Evolutionary conservation across 2,888 invertebrate genomes (phyloP), one percentile per base, ranked within the genome.

Genomic region (Panopea generosa): DNA sequence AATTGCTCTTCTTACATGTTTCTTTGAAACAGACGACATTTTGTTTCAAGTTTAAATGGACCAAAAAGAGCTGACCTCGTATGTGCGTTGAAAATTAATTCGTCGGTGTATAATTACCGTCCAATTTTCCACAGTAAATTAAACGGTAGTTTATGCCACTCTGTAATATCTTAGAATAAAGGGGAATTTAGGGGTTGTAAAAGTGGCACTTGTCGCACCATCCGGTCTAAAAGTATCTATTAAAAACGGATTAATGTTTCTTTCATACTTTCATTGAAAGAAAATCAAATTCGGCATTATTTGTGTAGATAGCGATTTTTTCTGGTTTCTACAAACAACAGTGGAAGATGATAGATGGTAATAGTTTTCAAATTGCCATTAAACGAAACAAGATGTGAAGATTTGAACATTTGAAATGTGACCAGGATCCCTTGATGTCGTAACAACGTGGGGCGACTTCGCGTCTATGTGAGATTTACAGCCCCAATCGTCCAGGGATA

Each of bases 51-150:
- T n/a, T n/a, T 33, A 11, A 33, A 33, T 7, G 11, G 33, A 33
- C 33, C 33, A 33, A 11, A 33, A 33, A 33, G 11, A 11, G 11
- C 33, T 11, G 11, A 33, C 33, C 33, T 4, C 33, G 33, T 45
- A 63, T 63, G 63, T n/a, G 63, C 60, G 40, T 68, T n/a, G 22
- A 38, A 43, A 68, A 60, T 68, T 52, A 68, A 68, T 68, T 71
- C 63, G 43, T 57, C 59, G 59, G 40, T n/a, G 33, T 9, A 29
- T 75, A 61, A 70, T 56, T 59, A 70, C 60, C 43, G 18, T 27
- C 49, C 43, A 57, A 75, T 75, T 75, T 61, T 59, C 61, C 65
- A 29, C 38, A 47, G 55, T 49, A 60, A 18, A 66, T 75, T 49
- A 33, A 33, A 33, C 33, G 33, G 33, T 60, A 69, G 50, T 61